Evolutionary conservation across 2,888 invertebrate genomes (phyloP), one percentile per base, ranked within the genome.

Genomic region (Cancer borealis): DNA sequence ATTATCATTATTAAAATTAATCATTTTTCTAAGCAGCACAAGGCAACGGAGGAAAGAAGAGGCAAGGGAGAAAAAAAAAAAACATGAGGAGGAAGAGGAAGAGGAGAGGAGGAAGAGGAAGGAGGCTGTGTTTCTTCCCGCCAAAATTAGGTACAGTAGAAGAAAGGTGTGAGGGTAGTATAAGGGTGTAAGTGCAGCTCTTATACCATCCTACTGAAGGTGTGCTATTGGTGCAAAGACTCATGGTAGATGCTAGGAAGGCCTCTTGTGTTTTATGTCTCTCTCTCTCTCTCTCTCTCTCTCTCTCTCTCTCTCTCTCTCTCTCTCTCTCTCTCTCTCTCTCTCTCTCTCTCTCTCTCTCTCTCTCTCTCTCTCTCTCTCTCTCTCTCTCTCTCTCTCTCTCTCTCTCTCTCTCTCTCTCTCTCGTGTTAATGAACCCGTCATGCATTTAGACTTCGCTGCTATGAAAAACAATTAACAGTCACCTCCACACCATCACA

Each of bases 291-390:
- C 66, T 73, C n/a, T 73, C 66, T 73, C 66, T n/a, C n/a, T n/a
- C n/a, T n/a, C 66, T 73, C 66, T 73, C n/a, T 73, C 66, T 73
- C 66, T 73, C 66, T 73, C 66, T n/a, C 66, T n/a, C 66, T n/a
- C 66, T n/a, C 66, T 73, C 66, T 73, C 66, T 73, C 66, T 73
- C 66, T 73, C 66, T 73, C 66, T 73, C 66, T 73, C 66, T 73
- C 66, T 73, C 73, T 73, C 73, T 73, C 73, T 73, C 73, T 26
- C 73, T 26, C 73, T 26, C 73, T 26, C 73, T 73, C 73, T 73
- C 73, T 73, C 73, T 73, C 73, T 73, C 73, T 73, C 73, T 73
- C 73, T 73, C 73, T 73, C 73, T 73, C 73, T 73, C 73, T 73
- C 73, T 73, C 73, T 73, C 73, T 73, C 73, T 73, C 73, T n/a